phyloP scores from a whole-genome alignment of 2,888 invertebrate genomes.

The Drymonia ruficornis region DNA sequence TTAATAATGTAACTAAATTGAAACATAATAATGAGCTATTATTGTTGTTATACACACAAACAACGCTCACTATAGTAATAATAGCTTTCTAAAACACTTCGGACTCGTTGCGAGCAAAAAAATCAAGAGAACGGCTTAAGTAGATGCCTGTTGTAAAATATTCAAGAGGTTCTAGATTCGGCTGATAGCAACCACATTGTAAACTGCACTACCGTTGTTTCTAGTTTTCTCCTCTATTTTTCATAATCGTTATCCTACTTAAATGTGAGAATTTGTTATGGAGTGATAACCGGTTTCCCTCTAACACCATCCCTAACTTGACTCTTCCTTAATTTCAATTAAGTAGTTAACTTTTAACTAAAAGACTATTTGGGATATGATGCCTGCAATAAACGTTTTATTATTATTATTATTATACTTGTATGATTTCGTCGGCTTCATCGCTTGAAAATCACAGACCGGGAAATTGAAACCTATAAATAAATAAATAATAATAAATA shows the following conservation, averaged over 20 bases:
- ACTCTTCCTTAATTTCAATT: too few species aligned
- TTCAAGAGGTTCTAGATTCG: slow-evolving; percentile 21
- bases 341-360: too few species aligned
- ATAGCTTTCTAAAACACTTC: slow-evolving; percentile 33
- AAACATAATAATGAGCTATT: slow-evolving; percentile 47
- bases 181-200: neutral
- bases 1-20: slow-evolving; percentile 56
- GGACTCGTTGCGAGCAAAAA: slow-evolving; percentile 11
- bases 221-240: neutral
- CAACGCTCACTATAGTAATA: slow-evolving; percentile 26
- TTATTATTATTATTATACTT: too few species aligned
- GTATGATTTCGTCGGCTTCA: too few species aligned
- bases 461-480: too few species aligned
- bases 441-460: too few species aligned
- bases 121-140: slow-evolving; percentile 8
- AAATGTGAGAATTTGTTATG: neutral
- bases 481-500: too few species aligned
- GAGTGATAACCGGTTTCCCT: too few species aligned
- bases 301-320: too few species aligned
- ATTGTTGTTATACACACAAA: slow-evolving; percentile 39
- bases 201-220: slow-evolving; percentile 1
- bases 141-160: slow-evolving; percentile 33
- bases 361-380: too few species aligned
- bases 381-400: too few species aligned
- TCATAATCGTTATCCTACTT: neutral